Evolutionary conservation across 1,140 invertebrate species (phyloP).

Genomic region (Ceratina australensis): DNA sequence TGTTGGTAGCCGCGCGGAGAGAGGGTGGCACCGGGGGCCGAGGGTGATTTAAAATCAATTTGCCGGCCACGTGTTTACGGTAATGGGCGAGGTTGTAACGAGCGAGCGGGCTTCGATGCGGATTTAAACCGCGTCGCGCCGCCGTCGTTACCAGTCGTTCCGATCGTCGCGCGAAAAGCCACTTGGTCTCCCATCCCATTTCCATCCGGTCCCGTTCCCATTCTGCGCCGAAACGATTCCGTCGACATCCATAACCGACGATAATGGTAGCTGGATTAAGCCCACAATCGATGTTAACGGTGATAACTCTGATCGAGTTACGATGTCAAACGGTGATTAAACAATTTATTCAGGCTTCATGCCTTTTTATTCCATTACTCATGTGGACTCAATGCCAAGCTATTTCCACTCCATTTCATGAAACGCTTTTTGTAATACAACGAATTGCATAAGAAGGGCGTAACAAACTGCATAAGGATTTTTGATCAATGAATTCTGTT

Average conservation of each 20-base stretch:
- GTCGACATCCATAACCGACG: constrained; percentile 68
- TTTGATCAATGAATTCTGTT: too few relatives aligned
- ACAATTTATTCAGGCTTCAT: too few relatives aligned
- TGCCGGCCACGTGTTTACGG: constrained; percentile 63
- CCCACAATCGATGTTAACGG: too few relatives aligned
- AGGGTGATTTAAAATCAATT: constrained; percentile 67
- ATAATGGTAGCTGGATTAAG: constrained; percentile 3
- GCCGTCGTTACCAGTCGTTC: constrained; percentile 7
- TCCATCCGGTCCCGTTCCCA: too few relatives aligned
- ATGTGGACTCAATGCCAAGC: too few relatives aligned
- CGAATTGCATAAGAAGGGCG: too few relatives aligned
- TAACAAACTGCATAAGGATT: too few relatives aligned
- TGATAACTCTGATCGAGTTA: too few relatives aligned
- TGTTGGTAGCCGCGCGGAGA: neutral
- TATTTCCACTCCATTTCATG: too few relatives aligned
- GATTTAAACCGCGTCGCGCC: constrained; percentile 52
- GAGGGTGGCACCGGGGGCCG: neutral
- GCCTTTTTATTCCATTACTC: too few relatives aligned
- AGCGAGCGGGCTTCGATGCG: constrained; percentile 43
- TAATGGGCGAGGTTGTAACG: constrained; percentile 66
- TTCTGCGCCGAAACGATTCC: constrained; percentile 54
- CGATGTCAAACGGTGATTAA: too few relatives aligned
- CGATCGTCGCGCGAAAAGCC: constrained; percentile 28
- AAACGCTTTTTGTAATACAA: too few relatives aligned
- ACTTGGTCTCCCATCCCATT: constrained; percentile 26